Base-by-base conservation (phyloP, 2,113 vertebrate species). In the Pan paniscus region DNA sequence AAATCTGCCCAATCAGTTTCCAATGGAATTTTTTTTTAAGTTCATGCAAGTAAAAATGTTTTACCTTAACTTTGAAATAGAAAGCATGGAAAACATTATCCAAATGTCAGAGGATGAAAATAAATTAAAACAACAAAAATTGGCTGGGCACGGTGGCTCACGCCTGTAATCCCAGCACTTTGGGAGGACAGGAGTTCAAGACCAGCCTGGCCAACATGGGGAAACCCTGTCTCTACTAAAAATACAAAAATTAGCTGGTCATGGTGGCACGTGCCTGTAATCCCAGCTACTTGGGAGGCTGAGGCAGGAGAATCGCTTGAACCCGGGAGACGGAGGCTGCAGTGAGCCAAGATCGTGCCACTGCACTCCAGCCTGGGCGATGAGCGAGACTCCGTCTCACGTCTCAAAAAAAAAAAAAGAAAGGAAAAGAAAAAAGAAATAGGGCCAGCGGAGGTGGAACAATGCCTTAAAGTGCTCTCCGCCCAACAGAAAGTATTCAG, bases 401-500 rank as follows among this genome's bases (percentile, higher is more conserved):
- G 46, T 46, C 46, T 46, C 46, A 46, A 46, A 64, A 64, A 64
- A 64, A 30, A 67, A 17, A 67, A 68, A 61, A 4, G 27, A 30
- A 64, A 14, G 12, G 27, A 30, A 12, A 5, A 61, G 25, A 64
- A 64, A 27, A 64, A 64, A 64, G 16, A 50, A 76, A 27, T 79
- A 20, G 43, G 43, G 9, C 13, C 59, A 59, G 18, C 2, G 5
- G 38, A 55, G 22, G 35, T 22, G 27, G 10, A 46, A 25, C 16
- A 32, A 10, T 22, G 40, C 25, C 25, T 46, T 46, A 46, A 23
- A 13, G 38, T 3, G 18, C n/a, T 46, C 61, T 52, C 32, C 3
- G 5, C 18, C 46, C 2, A 3, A 2, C 9, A 8, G 14, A 43
- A 20, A 23, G 10, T 25, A 46, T 13, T 46, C 5, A 8, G 14